A percentile compares a stretch with the other conserved stretches of the same genome.
phyloP scores from a whole-genome alignment of 2,797 vertebrate genomes.

The Scarus forsteni region DNA sequence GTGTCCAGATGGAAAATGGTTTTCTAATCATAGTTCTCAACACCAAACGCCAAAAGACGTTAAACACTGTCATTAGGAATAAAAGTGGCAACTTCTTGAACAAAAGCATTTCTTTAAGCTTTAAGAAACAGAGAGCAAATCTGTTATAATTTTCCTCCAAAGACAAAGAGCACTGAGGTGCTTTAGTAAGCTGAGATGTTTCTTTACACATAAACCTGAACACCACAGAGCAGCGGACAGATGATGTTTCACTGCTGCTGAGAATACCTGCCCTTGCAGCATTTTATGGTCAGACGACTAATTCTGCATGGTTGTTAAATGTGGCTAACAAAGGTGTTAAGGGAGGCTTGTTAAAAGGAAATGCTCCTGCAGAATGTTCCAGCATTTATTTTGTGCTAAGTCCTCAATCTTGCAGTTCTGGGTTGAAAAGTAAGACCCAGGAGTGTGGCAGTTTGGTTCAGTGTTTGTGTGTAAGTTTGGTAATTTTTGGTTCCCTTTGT shows the following conservation, averaged over 20 bases:
- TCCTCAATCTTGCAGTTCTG: not conserved
- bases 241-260: not conserved
- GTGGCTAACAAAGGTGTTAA: conserved; percentile 6
- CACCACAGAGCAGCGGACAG: not conserved
- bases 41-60: not conserved
- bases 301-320: conserved; percentile 4
- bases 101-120: not conserved
- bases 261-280: conserved; percentile 4
- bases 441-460: no score
- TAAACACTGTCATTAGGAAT: not conserved
- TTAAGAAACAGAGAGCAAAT: not conserved
- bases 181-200: not conserved
- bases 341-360: not conserved
- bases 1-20: not conserved
- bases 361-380: conserved; percentile 4
- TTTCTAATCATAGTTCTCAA: not conserved
- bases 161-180: not conserved
- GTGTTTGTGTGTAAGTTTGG: no score
- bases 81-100: not conserved
- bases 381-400: conserved; percentile 10
- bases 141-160: not conserved
- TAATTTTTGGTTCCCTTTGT: no score
- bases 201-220: not conserved
- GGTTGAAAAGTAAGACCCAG: not conserved
- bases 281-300: not conserved